Conservation (phyloP, 2,888 invertebrate genomes). For the Gastrophysa polygoni region DNA sequence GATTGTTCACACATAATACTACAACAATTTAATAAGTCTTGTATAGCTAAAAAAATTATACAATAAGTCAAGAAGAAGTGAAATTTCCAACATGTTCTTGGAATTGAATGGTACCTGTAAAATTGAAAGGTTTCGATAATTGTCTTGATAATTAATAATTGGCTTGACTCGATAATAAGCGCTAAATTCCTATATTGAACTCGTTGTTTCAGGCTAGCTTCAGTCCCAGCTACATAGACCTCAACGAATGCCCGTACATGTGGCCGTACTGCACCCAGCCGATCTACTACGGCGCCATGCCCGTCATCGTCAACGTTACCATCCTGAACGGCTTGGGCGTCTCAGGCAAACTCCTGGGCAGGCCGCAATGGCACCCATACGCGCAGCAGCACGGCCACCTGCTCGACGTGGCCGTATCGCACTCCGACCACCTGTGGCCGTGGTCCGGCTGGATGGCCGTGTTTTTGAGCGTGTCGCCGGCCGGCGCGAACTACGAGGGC, state of each 20-base stretch:
- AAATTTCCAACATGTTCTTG: too few relatives aligned
- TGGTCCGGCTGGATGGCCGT: conserved; percentile 97
- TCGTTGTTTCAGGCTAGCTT: conserved; percentile 61
- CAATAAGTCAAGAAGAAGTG: too few relatives aligned
- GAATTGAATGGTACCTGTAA: too few relatives aligned
- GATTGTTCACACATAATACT: too few relatives aligned
- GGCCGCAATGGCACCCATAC: conserved; percentile 89
- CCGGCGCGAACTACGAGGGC: conserved; percentile 75
- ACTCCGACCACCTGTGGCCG: conserved; percentile 89
- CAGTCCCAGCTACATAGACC: conserved; percentile 85
- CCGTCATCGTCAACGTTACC: conserved; percentile 91
- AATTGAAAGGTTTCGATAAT: too few relatives aligned
- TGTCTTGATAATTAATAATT: too few relatives aligned
- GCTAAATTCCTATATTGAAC: not conserved
- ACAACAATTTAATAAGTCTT: too few relatives aligned
- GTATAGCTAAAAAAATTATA: too few relatives aligned
- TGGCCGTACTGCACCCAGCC: conserved; percentile 99
- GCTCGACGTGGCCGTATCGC: conserved; percentile 77
- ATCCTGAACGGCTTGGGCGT: conserved; percentile 94
- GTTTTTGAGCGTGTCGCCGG: conserved; percentile 69
- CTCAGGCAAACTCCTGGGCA: conserved; percentile 75
- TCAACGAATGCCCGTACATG: conserved; percentile 96
- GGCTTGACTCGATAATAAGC: too few relatives aligned
- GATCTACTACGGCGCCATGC: conserved; percentile 84
- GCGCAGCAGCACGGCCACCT: conserved; percentile 74